phyloP scores from a whole-genome alignment of 2,888 invertebrate genomes.

The Pyralis farinalis region DNA sequence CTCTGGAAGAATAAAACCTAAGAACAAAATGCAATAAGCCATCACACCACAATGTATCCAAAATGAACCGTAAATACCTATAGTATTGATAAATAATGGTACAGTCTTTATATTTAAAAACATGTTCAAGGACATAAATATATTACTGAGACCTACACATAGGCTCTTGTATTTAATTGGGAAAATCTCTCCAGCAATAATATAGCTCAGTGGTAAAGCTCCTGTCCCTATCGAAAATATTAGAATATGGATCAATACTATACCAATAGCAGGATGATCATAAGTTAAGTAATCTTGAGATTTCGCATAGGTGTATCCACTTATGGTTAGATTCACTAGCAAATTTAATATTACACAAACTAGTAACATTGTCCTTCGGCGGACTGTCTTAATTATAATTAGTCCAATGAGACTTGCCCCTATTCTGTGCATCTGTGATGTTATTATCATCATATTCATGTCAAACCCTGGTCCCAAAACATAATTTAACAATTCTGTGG shows the following conservation, averaged over 20 bases:
- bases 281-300: constrained; percentile 5
- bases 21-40: constrained; percentile 64
- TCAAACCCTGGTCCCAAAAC: constrained; percentile 5
- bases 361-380: constrained; percentile 17
- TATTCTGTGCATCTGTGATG: constrained; percentile 9
- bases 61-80: constrained; percentile 73
- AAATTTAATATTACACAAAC: constrained; percentile 12
- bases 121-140: constrained; percentile 71
- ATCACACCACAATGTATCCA: constrained; percentile 67
- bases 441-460: constrained; percentile 1
- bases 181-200: constrained; percentile 82
- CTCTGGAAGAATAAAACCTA: constrained; percentile 82
- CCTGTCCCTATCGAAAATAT: constrained; percentile 21
- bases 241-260: constrained; percentile 16
- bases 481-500: constrained; percentile 11
- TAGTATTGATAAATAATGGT: constrained; percentile 56
- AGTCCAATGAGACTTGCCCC: constrained; percentile 9
- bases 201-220: constrained; percentile 19
- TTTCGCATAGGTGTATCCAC: constrained; percentile 17
- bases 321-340: constrained; percentile 9
- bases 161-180: constrained; percentile 72
- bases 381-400: constrained; percentile 16
- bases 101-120: constrained; percentile 79
- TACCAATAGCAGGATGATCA: constrained; percentile 14
- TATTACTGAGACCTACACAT: constrained; percentile 76